phyloP scores from a whole-genome alignment of 2,113 vertebrate species.

The Camelus bactrianus region DNA sequence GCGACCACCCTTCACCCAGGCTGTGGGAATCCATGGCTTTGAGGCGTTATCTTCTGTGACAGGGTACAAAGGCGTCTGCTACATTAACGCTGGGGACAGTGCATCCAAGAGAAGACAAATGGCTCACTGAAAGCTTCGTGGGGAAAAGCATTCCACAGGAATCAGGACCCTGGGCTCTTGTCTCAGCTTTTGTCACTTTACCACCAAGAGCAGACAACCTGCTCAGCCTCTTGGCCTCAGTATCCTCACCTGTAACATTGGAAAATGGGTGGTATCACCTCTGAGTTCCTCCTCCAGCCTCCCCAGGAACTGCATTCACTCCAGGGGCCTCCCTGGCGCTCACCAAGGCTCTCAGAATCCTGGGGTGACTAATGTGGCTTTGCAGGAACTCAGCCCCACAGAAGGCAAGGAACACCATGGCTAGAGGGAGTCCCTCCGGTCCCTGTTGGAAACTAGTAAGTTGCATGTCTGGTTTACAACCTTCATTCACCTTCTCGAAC shows the following conservation, averaged over 20 bases:
- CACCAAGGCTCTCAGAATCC: not conserved
- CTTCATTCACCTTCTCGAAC: not conserved
- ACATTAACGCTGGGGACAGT: not conserved
- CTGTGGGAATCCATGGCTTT: not conserved
- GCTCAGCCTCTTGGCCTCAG: not conserved
- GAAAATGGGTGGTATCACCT: not conserved
- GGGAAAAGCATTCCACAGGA: not conserved
- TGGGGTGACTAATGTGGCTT: not conserved
- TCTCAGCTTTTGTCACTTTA: not conserved
- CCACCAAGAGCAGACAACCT: not conserved
- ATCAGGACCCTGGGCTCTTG: not conserved
- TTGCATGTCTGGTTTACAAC: not conserved
- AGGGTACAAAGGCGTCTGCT: not conserved
- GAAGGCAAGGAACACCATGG: not conserved
- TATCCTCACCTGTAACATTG: not conserved
- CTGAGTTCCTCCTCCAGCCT: not conserved
- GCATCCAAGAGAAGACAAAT: not conserved
- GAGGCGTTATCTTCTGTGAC: fast-evolving
- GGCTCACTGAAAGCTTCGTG: not conserved
- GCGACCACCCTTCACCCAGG: too few relatives aligned
- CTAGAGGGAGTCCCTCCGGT: not conserved
- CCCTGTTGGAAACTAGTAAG: not conserved
- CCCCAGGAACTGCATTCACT: not conserved
- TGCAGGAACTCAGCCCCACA: not conserved
- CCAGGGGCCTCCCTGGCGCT: not conserved